Evolutionary conservation across 2,888 invertebrate species (phyloP), one percentile per base, ranked within the genome.

Genomic region (Apamea epomidion): DNA sequence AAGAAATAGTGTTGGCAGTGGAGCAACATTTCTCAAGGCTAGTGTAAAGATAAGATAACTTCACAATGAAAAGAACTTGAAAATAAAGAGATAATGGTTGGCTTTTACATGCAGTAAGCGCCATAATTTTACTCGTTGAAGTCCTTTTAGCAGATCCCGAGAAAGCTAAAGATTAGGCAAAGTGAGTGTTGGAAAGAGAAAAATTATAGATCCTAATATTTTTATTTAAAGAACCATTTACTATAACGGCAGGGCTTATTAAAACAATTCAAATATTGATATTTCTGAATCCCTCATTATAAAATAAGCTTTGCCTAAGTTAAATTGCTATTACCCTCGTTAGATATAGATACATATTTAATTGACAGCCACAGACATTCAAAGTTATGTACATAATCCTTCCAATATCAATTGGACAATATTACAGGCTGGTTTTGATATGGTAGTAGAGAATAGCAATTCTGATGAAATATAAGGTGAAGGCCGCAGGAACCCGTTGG

Each of bases 1-100:
- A 75, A 87, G 75, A 83, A 84, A 91, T 90, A 89, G 88, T 87
- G 90, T 73, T 90, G 90, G 79, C 70, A 72, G 71, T 68, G 12
- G 54, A 51, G 78, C 45, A 65, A 76, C 32, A 73, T 74, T 71
- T 80, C 45, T 77, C 69, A 76, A 81, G 74, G 64, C 76, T 74
- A 74, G 54, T 58, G 21, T 54, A 71, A 85, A 68, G 75, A 80
- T 80, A 71, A 76, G 76, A 76, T 67, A 70, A 67, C 58, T 74
- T 83, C 45, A 82, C 37, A 70, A 82, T 82, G 62, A 65, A 82
- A 82, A 54, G 18, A 67, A 64, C 69, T 80, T 81, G 62, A 85
- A 70, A 70, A 85, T 62, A 81, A 72, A 81, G 25, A 65, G 29
- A 51, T 69, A 51, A 74, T 71, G 60, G 71, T 65, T 65, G 58